Percentiles rank a stretch among this genome's conserved stretches.
These are phyloP conservation scores for Stichodactyla helianthus DNA, from an alignment of 64 coral and sea anemone genomes.

Conservation along the genomic window DNA sequence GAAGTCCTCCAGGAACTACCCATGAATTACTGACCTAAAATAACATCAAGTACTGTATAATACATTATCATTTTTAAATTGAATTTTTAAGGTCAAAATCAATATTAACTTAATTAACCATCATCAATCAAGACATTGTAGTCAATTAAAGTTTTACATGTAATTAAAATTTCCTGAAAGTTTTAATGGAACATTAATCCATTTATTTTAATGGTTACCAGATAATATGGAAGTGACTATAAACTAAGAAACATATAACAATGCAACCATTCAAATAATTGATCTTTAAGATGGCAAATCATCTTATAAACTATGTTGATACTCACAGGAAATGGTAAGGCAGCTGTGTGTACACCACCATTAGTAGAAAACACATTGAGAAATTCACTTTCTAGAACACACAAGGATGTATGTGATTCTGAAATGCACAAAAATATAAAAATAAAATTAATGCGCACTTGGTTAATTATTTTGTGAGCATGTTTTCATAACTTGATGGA, in stretches of 20 bases:
- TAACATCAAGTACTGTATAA: neutral
- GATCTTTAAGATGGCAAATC: too few relatives aligned
- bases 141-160: too few relatives aligned
- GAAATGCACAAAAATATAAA: slow-evolving; percentile 4
- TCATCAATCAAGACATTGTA: too few relatives aligned
- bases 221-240: too few relatives aligned
- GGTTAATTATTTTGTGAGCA: neutral
- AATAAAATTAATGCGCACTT: neutral
- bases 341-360: slow-evolving; percentile 50
- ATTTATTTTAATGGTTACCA: too few relatives aligned
- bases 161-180: too few relatives aligned
- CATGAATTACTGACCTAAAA: slow-evolving; percentile 21
- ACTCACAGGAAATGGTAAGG: slow-evolving; percentile 77
- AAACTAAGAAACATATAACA: too few relatives aligned
- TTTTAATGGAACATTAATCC: too few relatives aligned
- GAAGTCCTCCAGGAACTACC: slow-evolving; percentile 39
- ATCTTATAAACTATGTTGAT: neutral
- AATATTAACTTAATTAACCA: too few relatives aligned
- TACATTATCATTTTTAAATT: neutral
- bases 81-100: too few relatives aligned
- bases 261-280: too few relatives aligned
- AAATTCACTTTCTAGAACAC: slow-evolving; percentile 61
- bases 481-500: neutral
- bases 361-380: slow-evolving; percentile 59
- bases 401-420: slow-evolving; percentile 33